phyloP scores from a whole-genome alignment of 2,797 vertebrate genomes.

The Amniataba percoides region DNA sequence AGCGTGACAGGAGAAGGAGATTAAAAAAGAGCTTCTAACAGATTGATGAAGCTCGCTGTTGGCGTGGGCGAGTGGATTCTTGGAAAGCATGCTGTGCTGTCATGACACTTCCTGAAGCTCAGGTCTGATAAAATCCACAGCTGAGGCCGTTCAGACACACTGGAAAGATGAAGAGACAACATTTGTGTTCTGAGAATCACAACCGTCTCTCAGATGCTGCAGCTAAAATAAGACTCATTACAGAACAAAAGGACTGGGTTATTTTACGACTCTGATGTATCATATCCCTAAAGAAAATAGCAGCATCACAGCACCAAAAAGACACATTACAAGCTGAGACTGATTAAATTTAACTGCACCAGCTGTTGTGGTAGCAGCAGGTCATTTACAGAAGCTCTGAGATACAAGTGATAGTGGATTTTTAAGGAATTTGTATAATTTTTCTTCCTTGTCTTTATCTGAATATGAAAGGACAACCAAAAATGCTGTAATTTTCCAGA shows the following conservation, averaged over 20 bases:
- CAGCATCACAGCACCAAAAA: not conserved
- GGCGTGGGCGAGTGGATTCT: slow-evolving; percentile 6
- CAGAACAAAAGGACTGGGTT: not conserved
- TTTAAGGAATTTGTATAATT: not conserved
- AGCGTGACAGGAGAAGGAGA: not conserved
- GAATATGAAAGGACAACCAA: too few species aligned
- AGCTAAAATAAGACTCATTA: not conserved
- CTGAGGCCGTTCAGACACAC: not conserved
- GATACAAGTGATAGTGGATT: not conserved
- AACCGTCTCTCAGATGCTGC: not conserved
- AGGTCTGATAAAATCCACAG: not conserved
- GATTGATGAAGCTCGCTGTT: not conserved
- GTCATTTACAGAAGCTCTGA: not conserved
- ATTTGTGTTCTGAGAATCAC: not conserved
- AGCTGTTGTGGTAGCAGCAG: not conserved
- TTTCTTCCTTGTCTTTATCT: too few species aligned
- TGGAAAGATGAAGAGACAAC: slow-evolving; percentile 2
- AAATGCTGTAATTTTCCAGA: too few species aligned
- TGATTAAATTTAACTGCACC: not conserved
- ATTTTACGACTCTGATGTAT: not conserved
- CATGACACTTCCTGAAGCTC: slow-evolving; percentile 12
- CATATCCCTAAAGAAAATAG: not conserved
- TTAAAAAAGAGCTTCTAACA: slow-evolving; percentile 18
- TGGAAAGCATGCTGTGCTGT: not conserved
- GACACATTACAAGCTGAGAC: not conserved